phyloP scores from a whole-genome alignment of 2,888 invertebrate species.

The Xestia ashworthii region DNA sequence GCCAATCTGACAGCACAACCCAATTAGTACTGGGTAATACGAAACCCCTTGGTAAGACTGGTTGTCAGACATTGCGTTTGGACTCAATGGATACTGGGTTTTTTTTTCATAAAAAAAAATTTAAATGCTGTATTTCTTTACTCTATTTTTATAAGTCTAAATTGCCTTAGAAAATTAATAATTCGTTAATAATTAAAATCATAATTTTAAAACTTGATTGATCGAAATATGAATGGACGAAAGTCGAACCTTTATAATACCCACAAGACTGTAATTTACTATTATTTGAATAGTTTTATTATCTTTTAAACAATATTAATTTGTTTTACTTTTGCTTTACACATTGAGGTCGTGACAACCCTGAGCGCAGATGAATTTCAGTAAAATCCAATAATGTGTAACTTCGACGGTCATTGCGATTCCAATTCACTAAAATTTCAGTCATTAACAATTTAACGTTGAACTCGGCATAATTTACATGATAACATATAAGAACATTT shows the following conservation, averaged over 20 bases:
- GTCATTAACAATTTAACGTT: conserved; percentile 47
- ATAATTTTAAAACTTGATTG: too few relatives aligned
- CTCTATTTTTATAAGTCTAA: not conserved
- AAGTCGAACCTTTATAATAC: not conserved
- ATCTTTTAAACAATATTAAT: not conserved
- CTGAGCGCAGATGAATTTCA: conserved; percentile 67
- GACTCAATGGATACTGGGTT: not conserved
- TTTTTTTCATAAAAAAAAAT: not conserved
- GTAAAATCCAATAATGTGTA: conserved; percentile 65
- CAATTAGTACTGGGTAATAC: too few relatives aligned
- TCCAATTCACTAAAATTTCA: conserved; percentile 62
- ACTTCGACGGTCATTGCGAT: conserved; percentile 58
- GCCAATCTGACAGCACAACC: too few relatives aligned
- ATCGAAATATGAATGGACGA: not conserved
- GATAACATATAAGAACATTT: not conserved
- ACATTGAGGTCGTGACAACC: conserved; percentile 37
- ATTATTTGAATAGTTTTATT: not conserved
- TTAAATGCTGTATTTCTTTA: not conserved
- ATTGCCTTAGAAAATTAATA: not conserved
- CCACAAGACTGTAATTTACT: not conserved
- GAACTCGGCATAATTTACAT: not conserved
- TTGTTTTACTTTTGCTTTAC: not conserved
- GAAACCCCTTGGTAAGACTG: too few relatives aligned
- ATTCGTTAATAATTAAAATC: too few relatives aligned
- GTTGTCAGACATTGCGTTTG: too few relatives aligned